Evolutionary conservation across 2,888 invertebrate species (phyloP), one percentile per base, ranked within the genome.

Genomic region (Drosophila maculinotata): DNA sequence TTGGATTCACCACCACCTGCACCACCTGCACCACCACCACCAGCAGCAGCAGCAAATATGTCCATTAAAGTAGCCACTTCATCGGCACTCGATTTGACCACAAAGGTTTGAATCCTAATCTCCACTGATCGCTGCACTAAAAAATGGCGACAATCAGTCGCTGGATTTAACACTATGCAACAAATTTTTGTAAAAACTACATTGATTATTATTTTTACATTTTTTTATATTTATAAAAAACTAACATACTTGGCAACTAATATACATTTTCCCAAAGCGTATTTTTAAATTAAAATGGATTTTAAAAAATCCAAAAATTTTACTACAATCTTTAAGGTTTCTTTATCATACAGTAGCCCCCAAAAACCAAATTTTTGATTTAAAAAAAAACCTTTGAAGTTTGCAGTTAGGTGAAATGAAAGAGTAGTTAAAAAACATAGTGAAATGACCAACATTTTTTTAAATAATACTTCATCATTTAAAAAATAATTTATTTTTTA

Each of bases 101-200:
- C 95, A 84, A 95, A 94, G 93, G 94, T 95, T 89, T 95, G 75
- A 75, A 28, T n/a, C 35, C 14, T 23, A 35, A 42, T 12, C 15
- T 23, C 44, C 44, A 23, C 14, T 17, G 28, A 64, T 6, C 31
- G 35, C 39, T 52, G 14, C 20, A 28, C 38, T n/a, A n/a, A n/a
- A 52, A 42, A 39, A 63, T 63, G 51, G 38, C 63, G 33, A 10
- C 35, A 36, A 41, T 54, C 53, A 17, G 12, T 23, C 44, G 66
- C 4, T 35, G 17, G 12, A n/a, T 28, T 56, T 14, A 44, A 56
- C 66, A 70, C 71, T 70, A 56, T 56, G 71, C 71, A 70, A 70
- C 66, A 56, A 35, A 26, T 7, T 41, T 41, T 8, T 5, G 20
- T 6, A 4, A 1, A 14, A 20, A 23, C 1, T 3, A 12, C 3